Base-by-base conservation (phyloP, 2,797 vertebrate species). In the Orientallactaga sibirica region DNA sequence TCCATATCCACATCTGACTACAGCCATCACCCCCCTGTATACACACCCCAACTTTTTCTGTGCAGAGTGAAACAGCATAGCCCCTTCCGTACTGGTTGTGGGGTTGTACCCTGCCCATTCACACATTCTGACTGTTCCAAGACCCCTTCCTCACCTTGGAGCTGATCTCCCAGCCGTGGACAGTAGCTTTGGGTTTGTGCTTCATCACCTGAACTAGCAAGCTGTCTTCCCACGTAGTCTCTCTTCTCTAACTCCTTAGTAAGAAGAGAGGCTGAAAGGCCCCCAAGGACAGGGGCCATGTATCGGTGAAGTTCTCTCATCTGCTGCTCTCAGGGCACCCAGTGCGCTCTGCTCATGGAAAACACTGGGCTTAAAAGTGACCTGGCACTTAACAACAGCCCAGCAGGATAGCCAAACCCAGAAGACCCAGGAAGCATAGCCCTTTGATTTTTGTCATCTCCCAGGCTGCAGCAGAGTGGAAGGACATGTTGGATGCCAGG, bases 11-110 rank as follows among this genome's bases (percentile, higher is more conserved):
- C 55, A 16, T 58, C 29, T 48, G 43, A 48, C 18, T 24, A 27
- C 2, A 74, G 15, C 24, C 14, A 0, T 33, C 7, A 0, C 5
- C 8, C 1, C 33, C 22, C 5, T 20, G 4, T 14, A 4, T 3
- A 5, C 8, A 12, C 62, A 64, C 12, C 8, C 58, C 6, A 20
- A 5, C 62, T 11, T 7, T 52, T 68, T 29, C 84, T 86, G 41
- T 37, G 12, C 68, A 20, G 22, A 4, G 20, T 11, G 48, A 73
- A n/a, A 27, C 68, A 84, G n/a, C 91, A 74, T 16, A 43, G 24
- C 52, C 43, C 71, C 18, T 66, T 80, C 41, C 41, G 18, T 15
- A 27, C 9, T 64, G 33, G 12, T 0, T 55, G n/a, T 37, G 52
- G 61, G 3, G 10, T 22, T 43, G 16, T 67, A n/a, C 27, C 86